Conservation (phyloP, 2,888 invertebrate genomes). For the Ganaspis brasiliensis region DNA sequence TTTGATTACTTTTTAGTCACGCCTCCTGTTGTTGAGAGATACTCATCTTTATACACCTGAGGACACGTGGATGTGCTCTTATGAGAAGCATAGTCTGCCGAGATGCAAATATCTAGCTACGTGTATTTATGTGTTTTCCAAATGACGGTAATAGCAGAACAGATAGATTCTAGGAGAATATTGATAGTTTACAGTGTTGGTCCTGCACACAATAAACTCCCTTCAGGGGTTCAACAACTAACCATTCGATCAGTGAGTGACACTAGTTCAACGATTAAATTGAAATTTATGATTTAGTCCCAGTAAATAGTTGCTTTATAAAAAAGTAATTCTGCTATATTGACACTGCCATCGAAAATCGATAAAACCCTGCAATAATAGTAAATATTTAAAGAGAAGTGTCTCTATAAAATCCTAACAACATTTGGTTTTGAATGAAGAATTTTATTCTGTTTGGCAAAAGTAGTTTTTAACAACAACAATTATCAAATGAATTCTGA, state of each 20-base stretch:
- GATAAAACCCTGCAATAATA: too few species aligned
- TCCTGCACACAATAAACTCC: constrained; percentile 12
- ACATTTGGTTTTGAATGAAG: too few species aligned
- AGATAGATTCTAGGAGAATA: background rate
- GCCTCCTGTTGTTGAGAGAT: background rate
- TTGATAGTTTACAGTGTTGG: background rate
- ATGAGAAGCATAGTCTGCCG: background rate
- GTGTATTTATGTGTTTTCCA: background rate
- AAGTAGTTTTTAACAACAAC: too few species aligned
- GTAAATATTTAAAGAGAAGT: too few species aligned
- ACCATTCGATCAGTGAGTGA: background rate
- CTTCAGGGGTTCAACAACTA: background rate
- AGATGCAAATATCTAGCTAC: background rate
- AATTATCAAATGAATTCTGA: too few species aligned
- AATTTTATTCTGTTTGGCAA: too few species aligned
- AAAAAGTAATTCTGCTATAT: too few species aligned
- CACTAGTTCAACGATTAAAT: too few species aligned
- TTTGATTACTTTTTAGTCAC: constrained; percentile 1
- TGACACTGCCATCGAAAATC: too few species aligned
- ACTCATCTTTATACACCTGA: background rate
- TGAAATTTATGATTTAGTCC: too few species aligned
- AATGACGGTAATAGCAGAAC: background rate
- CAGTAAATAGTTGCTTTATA: too few species aligned
- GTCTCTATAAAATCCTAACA: too few species aligned
- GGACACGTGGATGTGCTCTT: background rate